Percentiles rank a stretch among this genome's conserved stretches.
Evolutionary conservation across 2,113 vertebrate species (phyloP).

Genomic region (Trinectes maculatus): DNA sequence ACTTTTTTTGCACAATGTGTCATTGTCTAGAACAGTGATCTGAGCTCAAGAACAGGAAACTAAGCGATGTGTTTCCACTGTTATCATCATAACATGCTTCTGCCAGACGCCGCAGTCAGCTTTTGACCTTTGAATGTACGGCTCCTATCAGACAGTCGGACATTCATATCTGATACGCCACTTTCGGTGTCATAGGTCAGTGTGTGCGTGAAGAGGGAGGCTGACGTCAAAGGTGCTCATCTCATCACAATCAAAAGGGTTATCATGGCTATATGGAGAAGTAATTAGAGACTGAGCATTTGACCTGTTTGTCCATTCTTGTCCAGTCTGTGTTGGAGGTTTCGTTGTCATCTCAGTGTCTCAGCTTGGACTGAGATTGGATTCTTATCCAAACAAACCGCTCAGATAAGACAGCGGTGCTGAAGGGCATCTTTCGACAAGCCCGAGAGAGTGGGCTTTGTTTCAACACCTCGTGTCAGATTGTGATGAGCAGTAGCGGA

Average conservation of each 20-base stretch:
- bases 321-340: conserved; percentile 5
- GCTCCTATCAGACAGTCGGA: conserved; percentile 27
- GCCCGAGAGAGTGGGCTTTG: conserved; percentile 15
- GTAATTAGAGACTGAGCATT: not conserved
- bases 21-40: not conserved
- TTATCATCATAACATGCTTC: conserved; percentile 7
- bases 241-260: not conserved
- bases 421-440: conserved; percentile 18
- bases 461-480: conserved; percentile 3
- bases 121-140: conserved; percentile 17
- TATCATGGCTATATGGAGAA: not conserved
- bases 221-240: too few relatives aligned
- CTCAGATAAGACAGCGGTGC: conserved; percentile 29
- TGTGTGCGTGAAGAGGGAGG: conserved; percentile 21
- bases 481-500: not conserved
- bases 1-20: conserved; percentile 5
- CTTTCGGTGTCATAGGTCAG: conserved; percentile 48
- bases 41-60: not conserved
- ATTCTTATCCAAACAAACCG: conserved; percentile 45
- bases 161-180: conserved; percentile 9
- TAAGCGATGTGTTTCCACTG: not conserved
- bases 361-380: conserved; percentile 25
- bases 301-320: conserved; percentile 1
- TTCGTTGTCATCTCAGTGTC: conserved; percentile 14
- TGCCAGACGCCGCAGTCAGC: not conserved